Evolutionary conservation across 2,888 invertebrate species (phyloP), one percentile per base, ranked within the genome.

Genomic region (Gymnosoma rotundatum): DNA sequence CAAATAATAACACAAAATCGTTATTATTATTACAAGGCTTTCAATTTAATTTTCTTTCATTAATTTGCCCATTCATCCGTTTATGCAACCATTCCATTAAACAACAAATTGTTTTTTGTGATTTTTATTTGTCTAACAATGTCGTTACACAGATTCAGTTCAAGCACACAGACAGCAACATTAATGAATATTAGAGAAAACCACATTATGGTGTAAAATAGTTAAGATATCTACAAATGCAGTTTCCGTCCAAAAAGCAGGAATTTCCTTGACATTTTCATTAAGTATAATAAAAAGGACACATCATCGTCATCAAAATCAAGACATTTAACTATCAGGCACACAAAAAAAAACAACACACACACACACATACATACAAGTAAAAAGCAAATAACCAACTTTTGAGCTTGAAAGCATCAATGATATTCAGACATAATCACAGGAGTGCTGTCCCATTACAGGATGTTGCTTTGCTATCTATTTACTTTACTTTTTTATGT

Each of bases 211-310:
- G 86, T 87, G 87, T 84, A 82, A 87, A 89, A 88, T 90, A 90
- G 90, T 90, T 90, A 90, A 90, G 89, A 89, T 90, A 90, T 90
- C 90, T 80, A 64, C 61, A 78, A 75, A 78, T 88, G 83, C 88
- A 88, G 89, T 89, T 90, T 90, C 90, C 90, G 90, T 88, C 90
- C 90, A 86, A 90, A 89, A 90, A 79, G 88, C 90, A 90, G 90
- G 89, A 90, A 90, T 90, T 90, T 90, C 89, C 90, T 90, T 90
- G 90, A 91, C 90, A 90, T 90, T 90, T 90, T 90, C 91, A 91
- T 90, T 90, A 90, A 81, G 89, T 87, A 88, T 86, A 87, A 87
- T 88, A 88, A 66, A 76, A 72, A 69, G 67, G 67, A 81, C 79
- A 83, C 38, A 12, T 72, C 76, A 45, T 70, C 76, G 75, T 70